Evolutionary conservation across 1,140 invertebrate genomes (phyloP).

Genomic region (Bombus fervidus): DNA sequence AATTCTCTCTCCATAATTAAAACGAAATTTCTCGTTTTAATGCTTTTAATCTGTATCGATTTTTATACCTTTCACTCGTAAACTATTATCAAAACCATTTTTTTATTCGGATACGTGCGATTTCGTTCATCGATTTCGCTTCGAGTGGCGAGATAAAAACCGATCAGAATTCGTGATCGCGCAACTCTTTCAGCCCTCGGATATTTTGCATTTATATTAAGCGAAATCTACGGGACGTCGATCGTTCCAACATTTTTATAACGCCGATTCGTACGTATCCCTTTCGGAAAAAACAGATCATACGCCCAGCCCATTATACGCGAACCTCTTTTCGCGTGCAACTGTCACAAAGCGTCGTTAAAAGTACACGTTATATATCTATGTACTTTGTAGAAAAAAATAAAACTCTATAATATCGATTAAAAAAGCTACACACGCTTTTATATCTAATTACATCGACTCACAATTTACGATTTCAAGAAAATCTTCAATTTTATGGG

Average conservation of each 20-base stretch:
- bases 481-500: not conserved
- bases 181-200: not conserved
- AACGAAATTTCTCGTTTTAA: constrained; percentile 4
- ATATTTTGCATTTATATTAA: constrained; percentile 37
- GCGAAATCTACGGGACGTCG: not conserved
- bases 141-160: not conserved
- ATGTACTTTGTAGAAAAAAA: not conserved
- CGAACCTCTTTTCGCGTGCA: not conserved
- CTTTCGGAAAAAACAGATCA: not conserved
- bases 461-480: not conserved
- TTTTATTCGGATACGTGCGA: not conserved
- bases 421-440: no score
- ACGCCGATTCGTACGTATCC: not conserved
- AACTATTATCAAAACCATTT: not conserved
- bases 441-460: no score
- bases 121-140: not conserved
- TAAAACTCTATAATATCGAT: no score
- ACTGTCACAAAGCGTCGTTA: not conserved
- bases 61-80: not conserved
- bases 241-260: constrained; percentile 13
- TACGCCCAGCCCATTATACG: not conserved
- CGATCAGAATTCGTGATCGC: constrained; percentile 22
- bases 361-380: not conserved
- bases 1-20: not conserved
- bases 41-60: not conserved